phyloP scores from a whole-genome alignment of 92 coral and sea anemone genomes.

The Plumapathes pennacea region DNA sequence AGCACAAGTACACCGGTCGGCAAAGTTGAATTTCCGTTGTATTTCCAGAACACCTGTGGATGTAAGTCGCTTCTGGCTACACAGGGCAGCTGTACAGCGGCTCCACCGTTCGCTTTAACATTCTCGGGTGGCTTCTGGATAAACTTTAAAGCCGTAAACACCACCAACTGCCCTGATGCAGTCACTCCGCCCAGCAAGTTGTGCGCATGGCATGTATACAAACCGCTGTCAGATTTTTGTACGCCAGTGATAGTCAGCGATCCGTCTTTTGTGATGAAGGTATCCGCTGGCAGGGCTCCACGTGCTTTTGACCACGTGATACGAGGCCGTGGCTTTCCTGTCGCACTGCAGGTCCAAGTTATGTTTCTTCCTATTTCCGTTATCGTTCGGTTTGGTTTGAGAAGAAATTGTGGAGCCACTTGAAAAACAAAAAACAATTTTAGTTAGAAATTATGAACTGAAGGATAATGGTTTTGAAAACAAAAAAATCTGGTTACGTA shows the following conservation, averaged over 20 bases:
- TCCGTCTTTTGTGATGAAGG: background rate
- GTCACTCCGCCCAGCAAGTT: constrained; percentile 29
- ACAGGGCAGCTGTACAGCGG: constrained; percentile 23
- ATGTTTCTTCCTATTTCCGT: constrained; percentile 10
- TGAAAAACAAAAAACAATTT: too few species aligned
- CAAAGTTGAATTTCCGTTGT: constrained; percentile 3
- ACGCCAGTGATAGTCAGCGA: constrained; percentile 10
- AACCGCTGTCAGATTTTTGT: constrained; percentile 23
- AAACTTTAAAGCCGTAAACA: constrained; percentile 18
- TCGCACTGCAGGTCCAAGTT: constrained; percentile 19
- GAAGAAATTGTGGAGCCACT: constrained; percentile 17
- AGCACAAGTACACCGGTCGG: constrained; percentile 6
- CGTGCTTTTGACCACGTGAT: constrained; percentile 38
- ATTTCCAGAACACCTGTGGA: constrained; percentile 22
- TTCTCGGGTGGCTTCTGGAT: constrained; percentile 23
- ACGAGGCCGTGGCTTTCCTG: constrained; percentile 38
- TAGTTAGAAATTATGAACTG: too few species aligned
- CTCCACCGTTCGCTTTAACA: background rate
- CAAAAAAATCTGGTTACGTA: too few species aligned
- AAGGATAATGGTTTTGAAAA: too few species aligned
- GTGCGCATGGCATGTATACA: constrained; percentile 34
- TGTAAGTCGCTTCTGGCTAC: constrained; percentile 38
- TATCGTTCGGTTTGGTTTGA: constrained; percentile 5
- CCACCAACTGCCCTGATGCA: constrained; percentile 27
- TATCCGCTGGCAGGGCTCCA: background rate